Conservation (phyloP, 2,797 vertebrate genomes). For the Propithecus perrieri region DNA sequence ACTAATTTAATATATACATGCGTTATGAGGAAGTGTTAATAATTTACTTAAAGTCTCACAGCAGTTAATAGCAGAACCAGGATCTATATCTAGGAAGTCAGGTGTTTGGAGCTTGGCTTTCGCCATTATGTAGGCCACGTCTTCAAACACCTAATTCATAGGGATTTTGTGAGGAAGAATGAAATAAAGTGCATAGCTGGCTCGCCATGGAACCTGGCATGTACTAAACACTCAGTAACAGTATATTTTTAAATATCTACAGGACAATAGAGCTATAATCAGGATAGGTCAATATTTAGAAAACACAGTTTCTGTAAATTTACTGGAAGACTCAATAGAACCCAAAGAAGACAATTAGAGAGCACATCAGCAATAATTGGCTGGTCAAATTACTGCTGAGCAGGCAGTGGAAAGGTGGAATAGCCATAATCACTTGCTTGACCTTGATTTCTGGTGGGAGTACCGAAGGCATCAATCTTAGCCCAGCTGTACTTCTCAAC, state of each 20-base stretch:
- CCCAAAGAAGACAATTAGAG: not conserved
- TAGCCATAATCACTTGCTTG: slow-evolving; percentile 12
- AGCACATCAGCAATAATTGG: slow-evolving; percentile 14
- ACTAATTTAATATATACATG: not conserved
- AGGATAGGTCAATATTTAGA: slow-evolving; percentile 44
- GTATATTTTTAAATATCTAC: not conserved
- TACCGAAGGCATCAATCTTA: slow-evolving; percentile 33
- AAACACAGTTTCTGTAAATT: slow-evolving; percentile 43
- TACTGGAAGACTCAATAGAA: slow-evolving; percentile 21
- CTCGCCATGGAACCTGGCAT: not conserved
- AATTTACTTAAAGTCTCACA: not conserved
- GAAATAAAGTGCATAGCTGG: not conserved
- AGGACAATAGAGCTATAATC: slow-evolving; percentile 28
- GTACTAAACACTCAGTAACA: not conserved
- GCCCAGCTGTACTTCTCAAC: slow-evolving; percentile 62
- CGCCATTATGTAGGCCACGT: not conserved
- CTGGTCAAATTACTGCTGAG: slow-evolving; percentile 45
- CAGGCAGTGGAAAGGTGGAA: slow-evolving; percentile 28
- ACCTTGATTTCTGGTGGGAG: slow-evolving; percentile 67
- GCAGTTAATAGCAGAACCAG: not conserved
- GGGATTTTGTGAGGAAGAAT: not conserved
- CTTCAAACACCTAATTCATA: not conserved
- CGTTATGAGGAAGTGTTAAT: not conserved
- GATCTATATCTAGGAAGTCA: not conserved
- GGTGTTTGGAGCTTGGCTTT: not conserved